Percentiles rank a stretch among this genome's conserved stretches.
These are phyloP conservation scores for Paradisaea rubra DNA, from an alignment of 2,113 vertebrate species.

Conservation along the genomic window DNA sequence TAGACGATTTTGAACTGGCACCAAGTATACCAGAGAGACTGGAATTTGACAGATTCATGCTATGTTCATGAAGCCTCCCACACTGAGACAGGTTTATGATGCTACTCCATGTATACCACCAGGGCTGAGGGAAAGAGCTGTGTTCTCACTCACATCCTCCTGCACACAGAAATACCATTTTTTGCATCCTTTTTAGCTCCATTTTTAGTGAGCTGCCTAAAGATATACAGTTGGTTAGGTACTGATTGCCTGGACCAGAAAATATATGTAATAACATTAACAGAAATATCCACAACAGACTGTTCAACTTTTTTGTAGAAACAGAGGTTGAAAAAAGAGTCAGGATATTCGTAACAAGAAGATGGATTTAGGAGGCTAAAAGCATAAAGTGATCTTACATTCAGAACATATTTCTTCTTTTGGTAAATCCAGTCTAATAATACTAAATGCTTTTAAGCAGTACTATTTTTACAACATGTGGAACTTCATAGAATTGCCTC, in stretches of 20 bases:
- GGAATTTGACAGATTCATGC: constrained; percentile 17
- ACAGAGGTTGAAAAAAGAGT: not conserved
- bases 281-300: not conserved
- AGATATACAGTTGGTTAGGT: not conserved
- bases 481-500: not conserved
- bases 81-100: constrained; percentile 26
- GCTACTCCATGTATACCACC: not conserved
- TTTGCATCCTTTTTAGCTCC: not conserved
- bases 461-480: not conserved
- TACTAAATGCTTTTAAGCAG: not conserved
- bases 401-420: not conserved
- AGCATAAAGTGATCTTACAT: not conserved
- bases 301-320: not conserved
- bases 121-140: not conserved
- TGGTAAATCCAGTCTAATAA: constrained; percentile 1
- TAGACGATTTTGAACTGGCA: not conserved
- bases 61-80: not conserved
- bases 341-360: constrained; percentile 4
- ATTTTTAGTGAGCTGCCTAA: not conserved
- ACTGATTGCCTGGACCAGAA: not conserved
- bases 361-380: constrained; percentile 38
- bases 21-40: not conserved
- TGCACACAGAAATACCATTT: not conserved
- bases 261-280: not conserved
- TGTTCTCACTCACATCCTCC: not conserved